phyloP scores from a whole-genome alignment of 2,113 vertebrate genomes.

The Ariopsis seemanni region DNA sequence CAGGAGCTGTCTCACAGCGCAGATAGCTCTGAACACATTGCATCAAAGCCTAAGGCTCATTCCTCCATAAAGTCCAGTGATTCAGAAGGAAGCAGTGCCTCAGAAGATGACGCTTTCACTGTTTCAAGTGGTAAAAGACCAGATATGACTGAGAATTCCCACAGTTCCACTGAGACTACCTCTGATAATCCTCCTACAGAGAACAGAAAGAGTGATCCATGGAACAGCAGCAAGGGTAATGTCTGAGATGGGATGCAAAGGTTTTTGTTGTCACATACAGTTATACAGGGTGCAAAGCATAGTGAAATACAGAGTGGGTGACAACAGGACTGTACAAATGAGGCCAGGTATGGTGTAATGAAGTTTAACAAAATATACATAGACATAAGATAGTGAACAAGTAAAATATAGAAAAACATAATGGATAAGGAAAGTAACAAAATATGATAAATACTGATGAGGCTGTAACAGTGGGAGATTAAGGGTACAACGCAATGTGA shows the following conservation, averaged over 20 bases:
- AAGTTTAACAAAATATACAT: neutral
- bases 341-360: no score
- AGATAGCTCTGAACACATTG: slow-evolving; percentile 27
- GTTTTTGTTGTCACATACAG: neutral
- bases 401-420: neutral
- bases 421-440: neutral
- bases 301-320: neutral
- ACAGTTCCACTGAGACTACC: slow-evolving; percentile 19
- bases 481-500: neutral
- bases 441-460: neutral
- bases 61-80: neutral
- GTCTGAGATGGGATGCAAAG: neutral
- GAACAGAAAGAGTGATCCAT: slow-evolving; percentile 41
- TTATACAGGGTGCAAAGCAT: neutral
- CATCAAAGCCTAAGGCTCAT: slow-evolving; percentile 19
- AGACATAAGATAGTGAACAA: neutral
- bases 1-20: slow-evolving; percentile 24
- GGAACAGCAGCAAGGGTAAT: slow-evolving; percentile 9
- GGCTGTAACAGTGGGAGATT: neutral
- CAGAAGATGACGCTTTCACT: neutral
- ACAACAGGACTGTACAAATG: neutral
- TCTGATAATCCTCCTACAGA: slow-evolving; percentile 32
- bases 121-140: neutral
- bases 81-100: slow-evolving; percentile 15
- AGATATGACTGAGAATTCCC: slow-evolving; percentile 20